Base-by-base conservation (phyloP, 2,113 vertebrate species). In the Myiagra hebetior region DNA sequence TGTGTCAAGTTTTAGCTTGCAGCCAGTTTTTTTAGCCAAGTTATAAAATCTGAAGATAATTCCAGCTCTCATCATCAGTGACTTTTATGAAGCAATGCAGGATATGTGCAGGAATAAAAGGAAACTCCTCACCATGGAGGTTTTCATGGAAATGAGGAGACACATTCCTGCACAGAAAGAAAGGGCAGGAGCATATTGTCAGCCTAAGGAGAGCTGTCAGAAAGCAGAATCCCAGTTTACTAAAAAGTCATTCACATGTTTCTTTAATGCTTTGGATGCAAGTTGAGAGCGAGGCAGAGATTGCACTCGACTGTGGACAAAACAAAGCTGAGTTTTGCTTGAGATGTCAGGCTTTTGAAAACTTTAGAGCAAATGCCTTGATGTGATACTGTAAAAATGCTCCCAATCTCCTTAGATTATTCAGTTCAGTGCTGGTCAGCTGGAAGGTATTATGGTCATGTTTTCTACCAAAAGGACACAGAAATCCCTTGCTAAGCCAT, bases 1-100 rank as follows among this genome's bases (percentile, higher is more conserved):
- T 73, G 68, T 60, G 76, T 95, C 86, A 93, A 84, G 69, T 89
- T 95, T 95, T 85, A 94, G 68, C 64, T 94, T 78, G 80, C 85
- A 94, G 91, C 35, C 83, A 92, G 50, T 16, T 81, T 81, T 94
- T 93, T 83, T 64, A 86, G 72, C 82, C 85, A 92, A 95, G 76
- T 86, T 94, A 78, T 57, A 92, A 92, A 94, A 87, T 63, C 52
- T 62, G 49, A 91, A 89, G 76, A 92, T 72, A 94, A 93, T 81
- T 93, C 80, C 68, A 84, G 57, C 69, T 96, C 52, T 86, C n/a
- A 33, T 91, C 24, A 2, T 74, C 65, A 49, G 18, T 69, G 53
- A 74, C 27, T 92, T 87, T 78, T 91, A 90, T 68, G 60, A 92
- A 94, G 85, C 81, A 86, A 75, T 75, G 78, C 68, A 64, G 57